Conservation (phyloP, 2,797 vertebrate genomes). For the Smutsia temminckii region DNA sequence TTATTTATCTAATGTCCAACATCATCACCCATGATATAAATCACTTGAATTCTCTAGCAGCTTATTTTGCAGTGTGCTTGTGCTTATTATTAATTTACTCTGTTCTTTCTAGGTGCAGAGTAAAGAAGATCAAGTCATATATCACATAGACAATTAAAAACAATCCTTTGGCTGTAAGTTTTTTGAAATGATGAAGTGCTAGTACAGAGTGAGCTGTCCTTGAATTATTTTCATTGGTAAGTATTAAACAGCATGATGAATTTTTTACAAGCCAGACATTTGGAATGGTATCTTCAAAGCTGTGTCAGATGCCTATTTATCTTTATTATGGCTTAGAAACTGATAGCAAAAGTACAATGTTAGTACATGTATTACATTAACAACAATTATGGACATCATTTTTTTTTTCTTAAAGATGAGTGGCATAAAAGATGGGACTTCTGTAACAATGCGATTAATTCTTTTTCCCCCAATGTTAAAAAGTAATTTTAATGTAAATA, state of each 20-base stretch:
- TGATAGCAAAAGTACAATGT: constrained; percentile 73
- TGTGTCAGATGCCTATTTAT: constrained; percentile 78
- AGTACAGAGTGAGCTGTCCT: constrained; percentile 71
- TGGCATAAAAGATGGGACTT: neutral
- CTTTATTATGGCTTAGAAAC: constrained; percentile 82
- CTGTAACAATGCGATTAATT: constrained; percentile 11
- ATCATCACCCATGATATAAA: constrained; percentile 78
- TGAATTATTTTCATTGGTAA: constrained; percentile 80
- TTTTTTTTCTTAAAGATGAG: constrained; percentile 73
- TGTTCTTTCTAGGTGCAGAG: constrained; percentile 63
- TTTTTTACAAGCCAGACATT: constrained; percentile 76
- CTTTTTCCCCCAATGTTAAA: neutral
- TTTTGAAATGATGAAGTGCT: constrained; percentile 76
- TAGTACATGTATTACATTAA: constrained; percentile 71
- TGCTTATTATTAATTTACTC: constrained; percentile 82
- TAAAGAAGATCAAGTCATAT: constrained; percentile 76
- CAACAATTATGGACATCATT: constrained; percentile 53
- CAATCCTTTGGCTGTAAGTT: constrained; percentile 64
- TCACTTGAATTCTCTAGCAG: constrained; percentile 77
- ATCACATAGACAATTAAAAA: constrained; percentile 85
- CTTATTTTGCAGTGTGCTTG: constrained; percentile 64
- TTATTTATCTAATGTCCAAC: constrained; percentile 75
- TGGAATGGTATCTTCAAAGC: constrained; percentile 68
- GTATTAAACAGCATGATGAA: constrained; percentile 78
- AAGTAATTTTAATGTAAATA: constrained; percentile 47